Evolutionary conservation across 2,113 vertebrate species (phyloP).

Genomic region (Tursiops truncatus): DNA sequence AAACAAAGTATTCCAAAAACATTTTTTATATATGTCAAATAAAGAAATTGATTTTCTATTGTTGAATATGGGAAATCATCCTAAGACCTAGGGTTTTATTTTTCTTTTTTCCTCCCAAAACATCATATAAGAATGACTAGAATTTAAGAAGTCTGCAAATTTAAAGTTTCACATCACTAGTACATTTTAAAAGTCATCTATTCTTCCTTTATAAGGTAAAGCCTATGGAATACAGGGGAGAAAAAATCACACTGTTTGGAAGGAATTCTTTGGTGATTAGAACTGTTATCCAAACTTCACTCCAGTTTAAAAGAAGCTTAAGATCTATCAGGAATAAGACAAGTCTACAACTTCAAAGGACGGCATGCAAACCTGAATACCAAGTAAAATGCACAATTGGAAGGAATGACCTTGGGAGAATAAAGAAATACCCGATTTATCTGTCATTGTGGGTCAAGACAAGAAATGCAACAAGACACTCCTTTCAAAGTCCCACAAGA

Average conservation of each 20-base stretch:
- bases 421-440: conserved; percentile 55
- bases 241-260: conserved; percentile 55
- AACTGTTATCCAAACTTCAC: conserved; percentile 71
- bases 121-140: background rate
- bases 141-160: background rate
- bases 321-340: conserved; percentile 73
- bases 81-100: background rate
- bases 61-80: background rate
- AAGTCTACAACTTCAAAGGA: conserved; percentile 76
- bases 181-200: background rate
- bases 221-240: background rate
- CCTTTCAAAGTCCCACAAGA: background rate
- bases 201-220: conserved; percentile 57
- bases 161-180: background rate
- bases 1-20: background rate
- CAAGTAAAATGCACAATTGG: conserved; percentile 48
- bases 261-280: conserved; percentile 77
- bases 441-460: conserved; percentile 59
- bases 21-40: background rate
- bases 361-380: conserved; percentile 62
- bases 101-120: background rate
- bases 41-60: background rate
- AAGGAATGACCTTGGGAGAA: conserved; percentile 72
- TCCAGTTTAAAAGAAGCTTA: conserved; percentile 77
- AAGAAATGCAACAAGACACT: background rate